Percentiles rank a stretch among this genome's conserved stretches.
These are phyloP conservation scores for Halocaridina rubra DNA, from an alignment of 2,888 invertebrate genomes.

Conservation along the genomic window DNA sequence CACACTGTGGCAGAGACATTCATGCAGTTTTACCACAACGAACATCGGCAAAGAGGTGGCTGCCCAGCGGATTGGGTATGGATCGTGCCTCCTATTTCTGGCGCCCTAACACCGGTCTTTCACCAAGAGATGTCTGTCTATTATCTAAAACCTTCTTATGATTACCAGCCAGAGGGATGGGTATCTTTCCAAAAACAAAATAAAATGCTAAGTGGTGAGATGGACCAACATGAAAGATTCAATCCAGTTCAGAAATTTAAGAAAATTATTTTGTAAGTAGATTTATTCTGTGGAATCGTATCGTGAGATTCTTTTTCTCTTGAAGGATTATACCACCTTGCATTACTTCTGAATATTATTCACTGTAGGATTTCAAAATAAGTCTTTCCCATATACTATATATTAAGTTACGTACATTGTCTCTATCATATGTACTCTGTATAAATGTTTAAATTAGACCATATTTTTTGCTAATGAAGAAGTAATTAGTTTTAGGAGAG, in stretches of 20 bases:
- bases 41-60: conserved; percentile 84
- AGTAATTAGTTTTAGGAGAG: no score
- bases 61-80: conserved; percentile 89
- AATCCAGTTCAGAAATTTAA: not conserved
- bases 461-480: no score
- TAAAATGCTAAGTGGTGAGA: not conserved
- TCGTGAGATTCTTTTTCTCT: no score
- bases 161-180: conserved; percentile 32
- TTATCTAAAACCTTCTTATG: conserved; percentile 80
- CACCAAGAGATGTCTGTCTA: conserved; percentile 82
- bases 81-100: conserved; percentile 75
- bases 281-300: not conserved
- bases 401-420: no score
- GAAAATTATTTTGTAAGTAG: conserved; percentile 7
- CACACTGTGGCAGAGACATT: conserved; percentile 96
- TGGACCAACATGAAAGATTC: no score
- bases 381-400: no score
- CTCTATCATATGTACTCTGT: no score
- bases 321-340: no score
- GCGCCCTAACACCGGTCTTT: conserved; percentile 72
- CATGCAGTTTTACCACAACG: conserved; percentile 93
- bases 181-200: not conserved
- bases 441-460: no score
- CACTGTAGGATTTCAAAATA: no score
- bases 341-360: no score